Conservation (phyloP, 1,140 invertebrate genomes). For the Patella vulgata region DNA sequence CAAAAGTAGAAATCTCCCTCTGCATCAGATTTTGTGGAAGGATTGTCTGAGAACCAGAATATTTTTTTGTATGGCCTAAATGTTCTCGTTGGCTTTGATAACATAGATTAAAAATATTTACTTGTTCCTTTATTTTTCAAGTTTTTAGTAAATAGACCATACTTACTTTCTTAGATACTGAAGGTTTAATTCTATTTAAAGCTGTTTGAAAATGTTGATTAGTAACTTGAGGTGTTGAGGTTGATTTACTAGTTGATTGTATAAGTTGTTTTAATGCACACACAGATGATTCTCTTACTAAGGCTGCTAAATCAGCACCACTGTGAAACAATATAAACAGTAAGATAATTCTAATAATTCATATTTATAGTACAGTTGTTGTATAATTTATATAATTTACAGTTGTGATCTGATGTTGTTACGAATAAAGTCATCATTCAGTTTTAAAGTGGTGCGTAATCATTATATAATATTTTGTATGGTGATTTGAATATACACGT, state of each 20-base stretch:
- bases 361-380: neutral
- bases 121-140: too few relatives aligned
- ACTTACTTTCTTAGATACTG: conserved; percentile 78
- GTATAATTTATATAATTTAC: neutral
- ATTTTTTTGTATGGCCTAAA: too few relatives aligned
- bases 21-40: too few relatives aligned
- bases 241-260: conserved; percentile 12
- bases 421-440: too few relatives aligned
- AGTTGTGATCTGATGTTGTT: neutral
- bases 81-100: too few relatives aligned
- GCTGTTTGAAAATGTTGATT: conserved; percentile 74
- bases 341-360: conserved; percentile 4
- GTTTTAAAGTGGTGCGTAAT: too few relatives aligned
- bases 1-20: too few relatives aligned
- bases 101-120: too few relatives aligned
- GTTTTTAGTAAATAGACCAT: too few relatives aligned
- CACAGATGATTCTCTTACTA: conserved; percentile 84
- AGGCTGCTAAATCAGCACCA: conserved; percentile 90
- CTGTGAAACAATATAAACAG: conserved; percentile 56
- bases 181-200: conserved; percentile 81
- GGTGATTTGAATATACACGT: too few relatives aligned
- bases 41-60: too few relatives aligned
- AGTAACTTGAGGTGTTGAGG: conserved; percentile 62
- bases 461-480: too few relatives aligned
- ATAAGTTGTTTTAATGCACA: conserved; percentile 77